Evolutionary conservation across 2,797 vertebrate genomes (phyloP).

Genomic region (Clarias platycephalus): DNA sequence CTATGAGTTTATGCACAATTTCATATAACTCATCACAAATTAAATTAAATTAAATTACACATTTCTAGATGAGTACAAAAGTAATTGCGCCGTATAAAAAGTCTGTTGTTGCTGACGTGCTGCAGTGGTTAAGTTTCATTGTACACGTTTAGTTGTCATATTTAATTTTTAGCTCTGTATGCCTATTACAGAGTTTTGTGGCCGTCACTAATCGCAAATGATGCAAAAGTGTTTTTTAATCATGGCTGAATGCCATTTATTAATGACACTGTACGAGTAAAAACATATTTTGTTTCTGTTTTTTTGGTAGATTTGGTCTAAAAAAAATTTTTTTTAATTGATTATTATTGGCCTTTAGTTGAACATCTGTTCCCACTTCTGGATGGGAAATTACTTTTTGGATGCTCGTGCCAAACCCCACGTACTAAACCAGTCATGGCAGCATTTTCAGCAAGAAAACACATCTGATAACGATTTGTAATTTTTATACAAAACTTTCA

Average conservation of each 20-base stretch:
- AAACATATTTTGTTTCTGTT: neutral
- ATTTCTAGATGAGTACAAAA: neutral
- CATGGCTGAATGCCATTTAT: neutral
- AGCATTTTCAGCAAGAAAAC: too few relatives aligned
- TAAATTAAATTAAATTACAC: neutral
- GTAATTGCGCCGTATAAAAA: neutral
- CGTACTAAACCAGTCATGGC: too few relatives aligned
- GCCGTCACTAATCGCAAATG: too few relatives aligned
- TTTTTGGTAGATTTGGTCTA: neutral
- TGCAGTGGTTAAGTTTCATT: neutral
- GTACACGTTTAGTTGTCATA: neutral
- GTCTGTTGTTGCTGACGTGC: neutral
- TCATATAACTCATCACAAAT: neutral
- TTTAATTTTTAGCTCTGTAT: neutral
- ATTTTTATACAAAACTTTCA: too few relatives aligned
- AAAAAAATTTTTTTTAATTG: too few relatives aligned
- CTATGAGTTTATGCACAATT: neutral
- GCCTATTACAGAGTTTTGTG: neutral
- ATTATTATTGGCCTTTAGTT: too few relatives aligned
- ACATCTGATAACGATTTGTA: too few relatives aligned
- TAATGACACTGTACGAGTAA: neutral
- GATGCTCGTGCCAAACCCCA: too few relatives aligned
- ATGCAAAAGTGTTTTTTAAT: neutral
- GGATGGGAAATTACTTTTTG: too few relatives aligned
- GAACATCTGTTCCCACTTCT: too few relatives aligned